Conservation (phyloP, 2,888 invertebrate species). For the Athalia circularis region DNA sequence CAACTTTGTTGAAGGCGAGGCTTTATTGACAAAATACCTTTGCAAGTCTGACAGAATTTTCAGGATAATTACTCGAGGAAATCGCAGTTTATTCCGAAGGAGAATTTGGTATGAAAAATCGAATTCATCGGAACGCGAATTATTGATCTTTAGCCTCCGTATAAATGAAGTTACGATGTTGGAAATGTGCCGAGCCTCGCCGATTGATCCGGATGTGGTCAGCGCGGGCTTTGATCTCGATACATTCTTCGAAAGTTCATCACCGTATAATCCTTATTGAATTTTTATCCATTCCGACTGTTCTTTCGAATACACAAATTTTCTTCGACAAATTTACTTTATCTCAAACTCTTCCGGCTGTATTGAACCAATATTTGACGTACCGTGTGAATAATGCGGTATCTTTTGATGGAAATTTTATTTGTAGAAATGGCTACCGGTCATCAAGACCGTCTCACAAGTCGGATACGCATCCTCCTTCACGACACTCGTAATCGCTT, state of each 20-base stretch:
- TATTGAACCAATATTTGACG: no score
- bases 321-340: no score
- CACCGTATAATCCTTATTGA: no score
- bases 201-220: neutral
- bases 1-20: constrained; percentile 60
- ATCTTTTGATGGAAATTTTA: constrained; percentile 41
- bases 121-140: neutral
- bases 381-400: no score
- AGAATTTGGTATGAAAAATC: neutral
- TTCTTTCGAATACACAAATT: no score
- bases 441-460: constrained; percentile 75
- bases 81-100: neutral
- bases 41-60: constrained; percentile 10
- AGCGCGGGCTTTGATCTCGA: no score
- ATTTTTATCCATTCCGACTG: no score
- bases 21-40: neutral
- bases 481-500: constrained; percentile 74
- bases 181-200: neutral
- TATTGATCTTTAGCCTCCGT: neutral
- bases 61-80: no score
- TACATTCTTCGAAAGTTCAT: no score
- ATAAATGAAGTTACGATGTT: constrained; percentile 1
- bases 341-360: no score
- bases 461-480: constrained; percentile 77
- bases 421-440: constrained; percentile 75